Evolutionary conservation across 2,888 invertebrate genomes (phyloP), one percentile per base, ranked within the genome.

Genomic region (Andrena bicolor): DNA sequence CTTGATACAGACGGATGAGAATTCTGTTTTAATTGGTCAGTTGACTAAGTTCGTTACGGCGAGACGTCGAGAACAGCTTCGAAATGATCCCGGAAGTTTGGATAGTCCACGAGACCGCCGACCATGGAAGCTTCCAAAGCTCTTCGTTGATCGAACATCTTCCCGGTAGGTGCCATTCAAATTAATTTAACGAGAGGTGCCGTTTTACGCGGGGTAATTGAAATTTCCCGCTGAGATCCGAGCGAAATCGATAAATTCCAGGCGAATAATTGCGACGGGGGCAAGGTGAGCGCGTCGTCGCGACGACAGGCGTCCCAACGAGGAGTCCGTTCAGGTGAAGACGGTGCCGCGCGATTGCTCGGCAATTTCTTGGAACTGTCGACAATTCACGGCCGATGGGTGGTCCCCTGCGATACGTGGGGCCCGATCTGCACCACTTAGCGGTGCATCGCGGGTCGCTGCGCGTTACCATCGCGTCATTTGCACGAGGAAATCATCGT

Each of bases 331-430:
- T 51, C 66, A 30, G 48, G 56, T 58, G 60, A 28, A 35, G 26
- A 32, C 41, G 48, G 26, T 72, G 13, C 26, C 83, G 76, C 70
- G 71, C 51, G 87, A 89, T 84, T 83, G 85, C 86, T 77, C 82
- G 82, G 84, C 74, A 82, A 79, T 87, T 90, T 90, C 90, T 87
- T 72, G 83, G 90, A 90, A 90, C 87, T 78, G 82, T 75, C 86
- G 81, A 85, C 89, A 86, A 88, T 90, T 87, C 89, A 78, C 74
- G 84, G 75, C 70, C 88, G 76, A 90, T 88, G 90, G 90, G 90
- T 90, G 90, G 90, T 90, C 90, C 86, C 26, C 77, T 70, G 85
- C 84, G 65, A 74, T 85, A 76, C 86, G 86, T 80, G 87, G 68
- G 86, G 84, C 83, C 86, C 68, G 65, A 73, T 60, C 66, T 48